Conservation (phyloP, 1,140 invertebrate species). For the Ylistrum balloti region DNA sequence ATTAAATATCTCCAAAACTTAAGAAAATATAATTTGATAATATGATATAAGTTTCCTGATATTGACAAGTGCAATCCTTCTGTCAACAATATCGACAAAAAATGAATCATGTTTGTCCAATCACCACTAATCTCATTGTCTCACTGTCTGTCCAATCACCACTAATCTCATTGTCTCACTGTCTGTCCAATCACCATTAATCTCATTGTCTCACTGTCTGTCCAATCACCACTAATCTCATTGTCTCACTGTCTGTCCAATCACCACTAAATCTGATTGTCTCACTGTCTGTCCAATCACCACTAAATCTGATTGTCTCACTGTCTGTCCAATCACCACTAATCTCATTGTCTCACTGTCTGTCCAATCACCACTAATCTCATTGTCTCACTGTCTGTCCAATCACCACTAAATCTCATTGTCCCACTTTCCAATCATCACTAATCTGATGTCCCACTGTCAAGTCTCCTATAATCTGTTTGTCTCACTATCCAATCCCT, state of each 20-base stretch:
- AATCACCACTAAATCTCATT: neutral
- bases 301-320: neutral
- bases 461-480: neutral
- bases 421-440: neutral
- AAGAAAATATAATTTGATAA: too few relatives aligned
- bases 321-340: neutral
- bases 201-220: too few relatives aligned
- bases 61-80: too few relatives aligned
- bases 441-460: neutral
- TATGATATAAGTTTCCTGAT: too few relatives aligned
- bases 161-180: too few relatives aligned
- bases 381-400: neutral
- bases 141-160: too few relatives aligned
- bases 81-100: too few relatives aligned
- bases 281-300: neutral
- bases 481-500: neutral
- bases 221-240: neutral
- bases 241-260: neutral
- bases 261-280: neutral
- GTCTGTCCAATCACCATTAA: too few relatives aligned
- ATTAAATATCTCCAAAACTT: too few relatives aligned
- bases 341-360: neutral
- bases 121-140: too few relatives aligned
- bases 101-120: too few relatives aligned
- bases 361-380: neutral